Base-by-base conservation (phyloP, 1,140 invertebrate species). In the Drosophila tani region DNA sequence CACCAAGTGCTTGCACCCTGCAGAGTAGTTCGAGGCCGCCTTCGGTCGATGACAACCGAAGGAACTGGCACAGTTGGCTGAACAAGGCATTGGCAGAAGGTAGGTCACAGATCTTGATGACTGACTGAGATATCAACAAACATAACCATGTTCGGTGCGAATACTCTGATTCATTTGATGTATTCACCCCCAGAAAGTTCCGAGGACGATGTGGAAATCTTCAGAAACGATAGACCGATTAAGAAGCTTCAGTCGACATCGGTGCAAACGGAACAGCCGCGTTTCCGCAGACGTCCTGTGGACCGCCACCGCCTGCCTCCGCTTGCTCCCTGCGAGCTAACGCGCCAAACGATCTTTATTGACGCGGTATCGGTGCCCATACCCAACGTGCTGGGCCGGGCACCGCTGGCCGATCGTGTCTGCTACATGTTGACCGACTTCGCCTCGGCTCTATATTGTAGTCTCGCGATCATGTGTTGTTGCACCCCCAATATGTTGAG, bases 401-500 rank as follows among this genome's bases (percentile, higher is more conserved):
- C 81, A 0, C 85, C 85, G 0, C 19, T 90, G 27, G 63, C 75
- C 12, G 85, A 90, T 75, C 79, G 85, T 1, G 90, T 91, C 43
- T 90, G 85, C 79, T 90, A 90, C 60, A 91, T 91, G 82, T 57
- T 90, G 43, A 85, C 85, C 24, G 85, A 90, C 38, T 90, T 90
- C 45, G 85, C 85, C 0, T 90, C 85, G 47, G 85, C 85, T 0
- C 65, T 90, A 8, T 90, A 90, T 29, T 91, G 86, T 60, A 91
- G 85, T 76, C 79, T 90, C 24, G 86, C 86, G 51, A 91, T 90
- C 7, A 90, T 90, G 86, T 90, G 85, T 69, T 90, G 85, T 58
- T 90, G 85, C 82, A 91, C 79, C n/a, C 85, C 85, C 19, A 88
- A 69, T 70, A 76, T 88, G 85, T 82, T 88, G 75, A 80, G 85